phyloP scores from a whole-genome alignment of 2,888 invertebrate genomes.

The Synanthedon vespiformis region DNA sequence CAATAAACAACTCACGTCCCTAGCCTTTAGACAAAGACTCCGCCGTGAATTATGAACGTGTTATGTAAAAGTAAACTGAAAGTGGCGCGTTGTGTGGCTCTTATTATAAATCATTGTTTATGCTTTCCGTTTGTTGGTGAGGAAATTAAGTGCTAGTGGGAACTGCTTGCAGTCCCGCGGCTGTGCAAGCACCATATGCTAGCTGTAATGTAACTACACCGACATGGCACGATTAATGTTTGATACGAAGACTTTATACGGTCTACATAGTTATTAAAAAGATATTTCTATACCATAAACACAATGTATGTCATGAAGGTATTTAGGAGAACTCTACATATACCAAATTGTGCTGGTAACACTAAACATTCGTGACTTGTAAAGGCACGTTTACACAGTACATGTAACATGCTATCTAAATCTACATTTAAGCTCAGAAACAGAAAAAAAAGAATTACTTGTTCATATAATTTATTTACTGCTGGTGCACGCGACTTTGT shows the following conservation, averaged over 20 bases:
- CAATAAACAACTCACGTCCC: conserved; percentile 70
- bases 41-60: conserved; percentile 69
- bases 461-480: too few relatives aligned
- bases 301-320: too few relatives aligned
- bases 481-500: too few relatives aligned
- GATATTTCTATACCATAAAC: too few relatives aligned
- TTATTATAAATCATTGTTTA: conserved; percentile 72
- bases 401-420: too few relatives aligned
- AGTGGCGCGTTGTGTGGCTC: conserved; percentile 66
- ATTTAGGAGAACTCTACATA: too few relatives aligned
- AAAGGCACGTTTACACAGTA: too few relatives aligned
- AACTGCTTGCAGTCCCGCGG: conserved; percentile 50
- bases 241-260: background rate
- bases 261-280: background rate
- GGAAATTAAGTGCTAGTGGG: conserved; percentile 62
- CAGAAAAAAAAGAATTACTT: too few relatives aligned
- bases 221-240: conserved; percentile 27
- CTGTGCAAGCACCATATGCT: conserved; percentile 2
- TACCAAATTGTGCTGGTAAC: too few relatives aligned
- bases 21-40: conserved; percentile 69
- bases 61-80: conserved; percentile 66
- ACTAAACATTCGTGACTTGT: too few relatives aligned
- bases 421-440: too few relatives aligned
- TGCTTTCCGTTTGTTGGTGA: conserved; percentile 68
- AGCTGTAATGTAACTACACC: background rate